Evolutionary conservation across 1,140 invertebrate genomes (phyloP).

Genomic region (Trichonephila inaurata): DNA sequence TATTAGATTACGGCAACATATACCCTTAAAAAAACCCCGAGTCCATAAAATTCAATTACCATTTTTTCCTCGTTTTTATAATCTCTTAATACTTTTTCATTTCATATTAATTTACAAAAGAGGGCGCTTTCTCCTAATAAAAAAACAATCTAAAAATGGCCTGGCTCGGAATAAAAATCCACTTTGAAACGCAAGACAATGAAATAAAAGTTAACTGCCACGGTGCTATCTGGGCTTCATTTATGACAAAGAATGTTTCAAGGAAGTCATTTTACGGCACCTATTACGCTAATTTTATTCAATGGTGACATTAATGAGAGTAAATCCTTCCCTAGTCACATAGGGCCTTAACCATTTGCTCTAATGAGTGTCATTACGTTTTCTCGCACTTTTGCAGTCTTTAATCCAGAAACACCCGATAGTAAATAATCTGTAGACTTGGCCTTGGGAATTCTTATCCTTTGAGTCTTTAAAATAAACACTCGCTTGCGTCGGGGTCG

Average conservation of each 20-base stretch:
- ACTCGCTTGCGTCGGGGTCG: too few species aligned
- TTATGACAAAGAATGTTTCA: conserved; percentile 4
- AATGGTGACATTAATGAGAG: neutral
- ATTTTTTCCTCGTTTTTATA: too few species aligned
- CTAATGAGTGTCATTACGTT: neutral
- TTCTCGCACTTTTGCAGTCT: neutral
- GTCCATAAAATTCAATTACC: too few species aligned
- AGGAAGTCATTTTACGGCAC: neutral
- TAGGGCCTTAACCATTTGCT: neutral
- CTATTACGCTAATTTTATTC: conserved; percentile 32
- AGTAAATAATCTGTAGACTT: neutral
- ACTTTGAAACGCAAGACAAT: neutral
- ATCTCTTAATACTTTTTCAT: too few species aligned
- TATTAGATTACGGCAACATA: too few species aligned
- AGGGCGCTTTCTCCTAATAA: too few species aligned
- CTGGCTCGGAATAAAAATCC: too few species aligned
- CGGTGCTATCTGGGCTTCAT: neutral
- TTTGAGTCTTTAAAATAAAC: too few species aligned
- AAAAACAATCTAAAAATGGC: too few species aligned
- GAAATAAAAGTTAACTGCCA: neutral
- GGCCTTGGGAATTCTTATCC: too few species aligned
- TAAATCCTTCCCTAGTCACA: neutral
- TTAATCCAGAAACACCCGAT: neutral
- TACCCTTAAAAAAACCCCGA: too few species aligned
- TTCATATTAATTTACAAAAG: too few species aligned